Conservation (phyloP, 2,888 invertebrate species). For the Hybos culiciformis region DNA sequence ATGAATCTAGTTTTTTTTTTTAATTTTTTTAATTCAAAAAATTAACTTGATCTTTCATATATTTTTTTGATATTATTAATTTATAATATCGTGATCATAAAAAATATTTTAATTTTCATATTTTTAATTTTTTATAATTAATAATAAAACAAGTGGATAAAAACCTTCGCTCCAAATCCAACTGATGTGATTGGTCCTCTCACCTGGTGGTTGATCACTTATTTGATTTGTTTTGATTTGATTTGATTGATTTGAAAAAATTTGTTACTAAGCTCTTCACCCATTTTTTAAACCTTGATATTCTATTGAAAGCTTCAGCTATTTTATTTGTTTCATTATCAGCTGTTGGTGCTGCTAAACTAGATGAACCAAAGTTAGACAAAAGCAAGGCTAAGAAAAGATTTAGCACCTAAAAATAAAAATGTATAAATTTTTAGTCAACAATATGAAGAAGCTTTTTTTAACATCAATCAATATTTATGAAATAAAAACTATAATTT, state of each 20-base stretch:
- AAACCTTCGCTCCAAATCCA: conserved; percentile 67
- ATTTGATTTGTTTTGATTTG: conserved; percentile 91
- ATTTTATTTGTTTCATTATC: conserved; percentile 97
- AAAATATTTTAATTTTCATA: conserved; percentile 9
- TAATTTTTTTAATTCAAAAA: conserved; percentile 7
- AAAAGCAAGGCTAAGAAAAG: conserved; percentile 99
- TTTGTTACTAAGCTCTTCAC: conserved; percentile 63
- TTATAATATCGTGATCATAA: conserved; percentile 24
- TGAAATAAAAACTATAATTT: too few species aligned
- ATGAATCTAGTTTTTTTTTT: conserved; percentile 11
- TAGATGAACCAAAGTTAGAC: conserved; percentile 96
- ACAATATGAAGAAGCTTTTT: neutral
- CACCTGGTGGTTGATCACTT: conserved; percentile 91
- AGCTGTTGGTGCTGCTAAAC: conserved; percentile 80
- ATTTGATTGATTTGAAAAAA: conserved; percentile 63
- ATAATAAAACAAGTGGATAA: conserved; percentile 44
- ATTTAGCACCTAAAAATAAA: conserved; percentile 70
- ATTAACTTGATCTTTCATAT: conserved; percentile 13
- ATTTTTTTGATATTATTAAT: conserved; percentile 12
- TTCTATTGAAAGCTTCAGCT: conserved; percentile 91
- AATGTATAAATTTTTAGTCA: neutral
- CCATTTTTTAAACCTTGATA: conserved; percentile 80
- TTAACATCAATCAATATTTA: neutral
- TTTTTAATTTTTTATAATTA: conserved; percentile 20
- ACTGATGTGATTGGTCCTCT: conserved; percentile 59